A percentile compares a stretch with the other conserved stretches of the same genome.
These are phyloP conservation scores for Brachypterus glaber DNA, from an alignment of 2,888 invertebrate species.

Conservation along the genomic window DNA sequence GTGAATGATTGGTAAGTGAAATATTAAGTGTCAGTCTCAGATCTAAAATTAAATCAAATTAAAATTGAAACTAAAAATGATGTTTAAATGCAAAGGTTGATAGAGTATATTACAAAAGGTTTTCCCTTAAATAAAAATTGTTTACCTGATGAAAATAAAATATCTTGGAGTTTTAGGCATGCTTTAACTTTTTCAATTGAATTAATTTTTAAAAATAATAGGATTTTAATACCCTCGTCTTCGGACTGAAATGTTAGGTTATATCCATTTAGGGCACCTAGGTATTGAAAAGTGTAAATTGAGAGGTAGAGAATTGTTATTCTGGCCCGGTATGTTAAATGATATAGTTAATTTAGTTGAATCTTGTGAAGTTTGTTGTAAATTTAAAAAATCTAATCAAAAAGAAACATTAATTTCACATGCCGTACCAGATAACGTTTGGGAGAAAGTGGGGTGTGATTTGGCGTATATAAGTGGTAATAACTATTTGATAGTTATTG, in stretches of 20 bases:
- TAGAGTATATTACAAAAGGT: constrained; percentile 5
- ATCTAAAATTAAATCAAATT: too few relatives aligned
- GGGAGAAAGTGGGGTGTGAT: too few relatives aligned
- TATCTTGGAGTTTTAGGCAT: constrained; percentile 6
- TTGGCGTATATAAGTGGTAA: too few relatives aligned
- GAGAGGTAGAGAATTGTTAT: constrained; percentile 4
- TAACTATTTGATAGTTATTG: too few relatives aligned
- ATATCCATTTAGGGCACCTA: constrained; percentile 9
- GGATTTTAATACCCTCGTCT: constrained; percentile 5
- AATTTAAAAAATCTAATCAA: too few relatives aligned
- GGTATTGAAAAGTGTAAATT: constrained; percentile 4
- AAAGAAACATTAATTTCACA: too few relatives aligned
- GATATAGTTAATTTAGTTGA: too few relatives aligned
- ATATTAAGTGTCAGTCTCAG: too few relatives aligned
- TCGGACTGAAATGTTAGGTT: constrained; percentile 7
- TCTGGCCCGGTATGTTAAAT: constrained; percentile 12
- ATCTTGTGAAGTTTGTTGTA: too few relatives aligned
- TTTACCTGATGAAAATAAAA: constrained; percentile 2
- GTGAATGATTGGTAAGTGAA: too few relatives aligned
- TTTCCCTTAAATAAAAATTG: constrained; percentile 11
- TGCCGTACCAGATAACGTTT: too few relatives aligned
- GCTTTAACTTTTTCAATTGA: constrained; percentile 3
- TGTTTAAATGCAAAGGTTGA: constrained; percentile 8
- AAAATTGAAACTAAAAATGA: constrained; percentile 7
- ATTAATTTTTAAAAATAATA: constrained; percentile 9